Conservation (phyloP, 1,140 invertebrate species). For the Ceratina australensis region DNA sequence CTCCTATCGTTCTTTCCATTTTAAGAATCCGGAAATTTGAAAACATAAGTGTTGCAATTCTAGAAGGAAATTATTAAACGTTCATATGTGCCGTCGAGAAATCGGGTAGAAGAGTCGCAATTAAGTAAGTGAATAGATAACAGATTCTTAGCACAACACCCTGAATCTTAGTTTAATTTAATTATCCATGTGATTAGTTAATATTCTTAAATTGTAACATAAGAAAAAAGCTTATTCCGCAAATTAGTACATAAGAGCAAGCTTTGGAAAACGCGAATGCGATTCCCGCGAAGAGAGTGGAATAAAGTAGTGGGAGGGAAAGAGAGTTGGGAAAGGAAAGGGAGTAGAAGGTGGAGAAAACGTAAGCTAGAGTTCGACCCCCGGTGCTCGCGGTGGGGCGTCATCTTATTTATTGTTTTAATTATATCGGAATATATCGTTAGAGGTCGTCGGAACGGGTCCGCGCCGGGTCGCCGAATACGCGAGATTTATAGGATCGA, state of each 20-base stretch:
- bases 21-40: too few species aligned
- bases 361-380: slow-evolving; percentile 71
- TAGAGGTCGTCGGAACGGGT: slow-evolving; percentile 74
- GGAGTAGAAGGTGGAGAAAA: slow-evolving; percentile 31
- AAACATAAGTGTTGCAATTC: too few species aligned
- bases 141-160: too few species aligned
- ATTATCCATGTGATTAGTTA: too few species aligned
- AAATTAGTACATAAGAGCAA: slow-evolving; percentile 26
- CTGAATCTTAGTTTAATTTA: too few species aligned
- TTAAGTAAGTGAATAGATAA: too few species aligned
- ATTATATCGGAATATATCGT: slow-evolving; percentile 81
- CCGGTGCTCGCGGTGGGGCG: slow-evolving; percentile 77
- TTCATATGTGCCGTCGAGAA: too few species aligned
- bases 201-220: too few species aligned
- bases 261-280: slow-evolving; percentile 16
- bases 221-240: too few species aligned
- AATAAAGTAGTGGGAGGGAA: not conserved
- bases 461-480: slow-evolving; percentile 75
- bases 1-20: not conserved
- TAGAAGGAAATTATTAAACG: too few species aligned
- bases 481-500: slow-evolving; percentile 76
- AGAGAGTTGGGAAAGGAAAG: slow-evolving; percentile 3
- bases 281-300: not conserved
- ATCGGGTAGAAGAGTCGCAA: too few species aligned
- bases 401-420: slow-evolving; percentile 81